Base-by-base conservation (phyloP, 2,113 vertebrate species). In the Microtus montanus region DNA sequence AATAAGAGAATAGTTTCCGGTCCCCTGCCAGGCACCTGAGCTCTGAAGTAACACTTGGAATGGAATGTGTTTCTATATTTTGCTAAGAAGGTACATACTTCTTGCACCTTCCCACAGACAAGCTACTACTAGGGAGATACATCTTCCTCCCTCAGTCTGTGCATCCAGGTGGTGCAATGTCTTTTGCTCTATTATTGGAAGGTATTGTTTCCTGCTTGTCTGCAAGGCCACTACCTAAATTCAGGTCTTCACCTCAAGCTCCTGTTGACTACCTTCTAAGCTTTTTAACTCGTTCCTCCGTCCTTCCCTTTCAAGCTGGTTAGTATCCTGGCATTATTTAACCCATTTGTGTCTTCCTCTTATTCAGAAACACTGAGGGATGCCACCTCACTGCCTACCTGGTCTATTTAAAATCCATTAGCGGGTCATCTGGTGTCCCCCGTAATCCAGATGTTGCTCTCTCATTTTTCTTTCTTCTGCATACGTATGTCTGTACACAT, bases 301-400 rank as follows among this genome's bases (percentile, higher is more conserved):
- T 7, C 41, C 68, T 64, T 82, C 63, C 2, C 35, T 87, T 87
- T 68, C 87, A 90, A 71, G 64, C 9, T 24, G 33, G 49, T 70
- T 64, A 78, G n/a, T 44, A 64, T 47, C 4, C 17, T 11, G 5
- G 19, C 30, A 63, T 83, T 63, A 35, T 80, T 90, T 89, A 38
- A 63, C 44, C 80, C 87, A 58, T 30, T 71, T 52, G n/a, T 90
- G 3, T 73, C 26, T 68, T 68, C 92, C 26, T 24, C 35, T 63
- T 80, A 15, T 33, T 89, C n/a, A 89, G 80, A 86, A 85, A 66
- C 58, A 58, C 63, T n/a, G 47, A 95, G 64, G 85, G 13, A 83
- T 77, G 30, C 19, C 22, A 52, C 41, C 68, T 64, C 24, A 5
- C 19, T 87, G 6, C 19, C 68, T 41, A 5, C 6, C 30, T 44